These are phyloP conservation scores for Papilio machaon DNA, from an alignment of 1,140 invertebrate genomes.

Conservation along the genomic window DNA sequence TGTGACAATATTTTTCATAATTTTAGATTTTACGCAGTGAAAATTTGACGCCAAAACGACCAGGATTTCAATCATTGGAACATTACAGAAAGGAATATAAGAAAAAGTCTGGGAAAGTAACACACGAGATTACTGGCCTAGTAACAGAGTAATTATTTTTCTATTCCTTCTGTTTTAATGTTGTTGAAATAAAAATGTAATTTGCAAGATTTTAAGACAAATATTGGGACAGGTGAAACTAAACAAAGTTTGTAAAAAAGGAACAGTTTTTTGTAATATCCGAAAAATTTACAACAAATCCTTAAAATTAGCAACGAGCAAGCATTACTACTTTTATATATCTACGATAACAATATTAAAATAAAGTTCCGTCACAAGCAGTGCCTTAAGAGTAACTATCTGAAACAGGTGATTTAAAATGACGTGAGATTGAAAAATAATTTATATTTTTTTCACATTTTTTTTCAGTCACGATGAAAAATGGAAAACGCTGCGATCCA, in stretches of 20 bases:
- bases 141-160: slow-evolving; percentile 33
- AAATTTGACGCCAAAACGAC: slow-evolving; percentile 32
- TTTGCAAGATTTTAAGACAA: not conserved
- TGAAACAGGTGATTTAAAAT: too few species aligned
- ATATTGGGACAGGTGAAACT: not conserved
- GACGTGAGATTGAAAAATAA: too few species aligned
- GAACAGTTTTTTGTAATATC: too few species aligned
- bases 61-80: slow-evolving; percentile 38
- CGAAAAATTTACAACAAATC: too few species aligned
- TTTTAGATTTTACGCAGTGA: slow-evolving; percentile 38
- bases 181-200: not conserved
- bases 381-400: too few species aligned
- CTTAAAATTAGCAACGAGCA: too few species aligned
- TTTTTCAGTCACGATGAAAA: slow-evolving; percentile 86
- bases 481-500: slow-evolving; percentile 81
- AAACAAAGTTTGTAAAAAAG: too few species aligned
- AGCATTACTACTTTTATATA: too few species aligned
- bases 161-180: not conserved
- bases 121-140: slow-evolving; percentile 25
- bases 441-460: not conserved
- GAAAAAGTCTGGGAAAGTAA: slow-evolving; percentile 7
- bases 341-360: too few species aligned
- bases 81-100: slow-evolving; percentile 34
- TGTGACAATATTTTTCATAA: not conserved
- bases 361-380: too few species aligned